A percentile compares a stretch with the other conserved stretches of the same genome.
phyloP scores from a whole-genome alignment of 2,888 invertebrate species.

The Leptopilina syphax region DNA sequence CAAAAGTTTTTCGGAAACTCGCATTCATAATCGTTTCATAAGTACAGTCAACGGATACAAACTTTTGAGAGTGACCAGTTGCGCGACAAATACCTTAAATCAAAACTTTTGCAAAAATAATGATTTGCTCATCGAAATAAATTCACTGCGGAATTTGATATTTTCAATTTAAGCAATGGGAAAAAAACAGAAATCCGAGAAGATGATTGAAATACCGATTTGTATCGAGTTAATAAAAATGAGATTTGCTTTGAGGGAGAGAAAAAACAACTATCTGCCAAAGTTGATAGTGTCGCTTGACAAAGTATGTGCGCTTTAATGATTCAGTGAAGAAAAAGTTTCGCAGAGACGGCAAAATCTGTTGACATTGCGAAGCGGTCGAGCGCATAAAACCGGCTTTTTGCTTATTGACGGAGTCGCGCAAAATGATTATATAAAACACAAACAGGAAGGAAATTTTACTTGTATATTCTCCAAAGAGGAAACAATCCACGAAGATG shows the following conservation, averaged over 20 bases:
- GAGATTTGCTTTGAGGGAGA: neutral
- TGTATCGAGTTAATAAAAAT: constrained; percentile 16
- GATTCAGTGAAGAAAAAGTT: constrained; percentile 18
- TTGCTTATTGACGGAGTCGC: neutral
- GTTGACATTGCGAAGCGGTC: constrained; percentile 24
- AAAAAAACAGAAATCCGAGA: no score
- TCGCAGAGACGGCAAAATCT: constrained; percentile 13
- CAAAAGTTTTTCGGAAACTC: no score
- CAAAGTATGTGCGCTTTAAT: constrained; percentile 29
- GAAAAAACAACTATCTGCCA: constrained; percentile 10
- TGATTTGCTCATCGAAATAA: no score
- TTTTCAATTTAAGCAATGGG: no score
- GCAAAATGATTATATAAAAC: constrained; percentile 5
- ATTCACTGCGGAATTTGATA: no score
- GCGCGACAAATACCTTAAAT: no score
- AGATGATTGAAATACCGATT: neutral
- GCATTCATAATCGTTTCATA: no score
- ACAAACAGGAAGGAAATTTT: neutral
- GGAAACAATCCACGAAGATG: no score
- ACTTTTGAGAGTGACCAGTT: no score
- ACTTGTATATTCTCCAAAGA: no score
- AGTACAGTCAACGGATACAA: no score
- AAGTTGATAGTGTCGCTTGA: constrained; percentile 39
- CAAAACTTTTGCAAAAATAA: no score
- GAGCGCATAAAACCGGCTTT: constrained; percentile 27